Percentiles rank a stretch among this genome's conserved stretches.
Conservation (phyloP, 2,113 vertebrate genomes). For the Pyxicephalus adspersus region DNA sequence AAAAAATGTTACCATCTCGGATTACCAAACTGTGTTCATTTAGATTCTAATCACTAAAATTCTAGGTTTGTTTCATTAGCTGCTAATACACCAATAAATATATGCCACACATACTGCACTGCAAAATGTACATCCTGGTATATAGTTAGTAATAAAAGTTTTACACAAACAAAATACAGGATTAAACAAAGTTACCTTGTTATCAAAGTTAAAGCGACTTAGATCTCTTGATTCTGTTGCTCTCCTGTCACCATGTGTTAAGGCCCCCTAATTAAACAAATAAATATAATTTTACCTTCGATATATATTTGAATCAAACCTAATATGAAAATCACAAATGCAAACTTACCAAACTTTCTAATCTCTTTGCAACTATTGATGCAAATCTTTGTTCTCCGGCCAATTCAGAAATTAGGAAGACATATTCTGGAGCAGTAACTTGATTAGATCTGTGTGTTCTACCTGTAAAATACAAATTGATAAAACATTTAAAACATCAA, state of each 20-base stretch:
- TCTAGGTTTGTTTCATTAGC: too few species aligned
- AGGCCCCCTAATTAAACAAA: conserved; percentile 82
- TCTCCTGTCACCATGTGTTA: conserved; percentile 94
- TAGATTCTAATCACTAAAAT: too few species aligned
- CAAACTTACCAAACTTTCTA: conserved; percentile 93
- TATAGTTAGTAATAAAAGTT: neutral
- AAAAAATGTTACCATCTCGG: too few species aligned
- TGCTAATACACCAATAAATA: neutral
- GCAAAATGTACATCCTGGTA: too few species aligned
- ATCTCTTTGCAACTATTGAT: conserved; percentile 95
- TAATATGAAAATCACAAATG: too few species aligned
- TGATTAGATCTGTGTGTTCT: conserved; percentile 97
- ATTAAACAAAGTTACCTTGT: conserved; percentile 79
- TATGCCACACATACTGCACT: too few species aligned
- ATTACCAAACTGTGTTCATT: too few species aligned
- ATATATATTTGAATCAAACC: too few species aligned
- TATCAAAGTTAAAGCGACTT: conserved; percentile 98
- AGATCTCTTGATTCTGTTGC: conserved; percentile 97
- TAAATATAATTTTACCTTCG: too few species aligned
- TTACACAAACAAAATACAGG: too few species aligned
- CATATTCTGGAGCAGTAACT: conserved; percentile 96
- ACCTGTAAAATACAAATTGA: conserved; percentile 73
- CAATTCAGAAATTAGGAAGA: conserved; percentile 96
- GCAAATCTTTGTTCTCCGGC: conserved; percentile 98
- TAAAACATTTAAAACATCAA: too few species aligned